Conservation (phyloP, 2,113 vertebrate species). For the Halichoerus grypus region DNA sequence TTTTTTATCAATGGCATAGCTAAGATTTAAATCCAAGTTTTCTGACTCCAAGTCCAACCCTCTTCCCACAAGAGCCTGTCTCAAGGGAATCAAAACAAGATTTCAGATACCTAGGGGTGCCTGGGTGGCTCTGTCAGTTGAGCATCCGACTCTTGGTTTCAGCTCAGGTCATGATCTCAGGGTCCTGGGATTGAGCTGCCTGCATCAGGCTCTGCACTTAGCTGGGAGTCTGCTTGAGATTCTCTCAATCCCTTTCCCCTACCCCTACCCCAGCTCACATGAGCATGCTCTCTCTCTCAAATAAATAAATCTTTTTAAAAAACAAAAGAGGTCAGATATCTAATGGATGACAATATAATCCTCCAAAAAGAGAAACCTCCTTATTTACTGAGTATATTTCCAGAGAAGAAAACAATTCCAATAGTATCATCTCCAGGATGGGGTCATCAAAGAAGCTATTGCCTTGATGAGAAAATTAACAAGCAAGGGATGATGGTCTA, state of each 20-base stretch:
- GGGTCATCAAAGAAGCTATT: not conserved
- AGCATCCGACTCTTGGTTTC: not conserved
- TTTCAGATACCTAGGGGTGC: not conserved
- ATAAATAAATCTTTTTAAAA: not conserved
- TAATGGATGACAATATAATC: not conserved
- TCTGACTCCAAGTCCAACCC: not conserved
- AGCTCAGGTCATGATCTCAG: not conserved
- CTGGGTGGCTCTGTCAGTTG: not conserved
- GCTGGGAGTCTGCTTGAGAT: not conserved
- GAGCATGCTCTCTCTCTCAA: not conserved
- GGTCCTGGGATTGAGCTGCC: not conserved
- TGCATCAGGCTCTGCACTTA: not conserved
- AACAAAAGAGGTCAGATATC: not conserved
- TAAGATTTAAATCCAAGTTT: conserved; percentile 38
- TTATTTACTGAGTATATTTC: not conserved
- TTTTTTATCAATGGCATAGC: not conserved
- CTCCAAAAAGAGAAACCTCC: not conserved
- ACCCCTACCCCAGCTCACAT: not conserved
- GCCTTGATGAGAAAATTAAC: not conserved
- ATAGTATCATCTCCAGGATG: not conserved
- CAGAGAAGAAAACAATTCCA: not conserved
- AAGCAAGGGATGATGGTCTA: not conserved
- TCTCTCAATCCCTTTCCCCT: not conserved
- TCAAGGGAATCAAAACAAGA: conserved; percentile 5
- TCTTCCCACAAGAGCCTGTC: not conserved